Evolutionary conservation across 2,888 invertebrate species (phyloP).

Genomic region (Thalpophila matura): DNA sequence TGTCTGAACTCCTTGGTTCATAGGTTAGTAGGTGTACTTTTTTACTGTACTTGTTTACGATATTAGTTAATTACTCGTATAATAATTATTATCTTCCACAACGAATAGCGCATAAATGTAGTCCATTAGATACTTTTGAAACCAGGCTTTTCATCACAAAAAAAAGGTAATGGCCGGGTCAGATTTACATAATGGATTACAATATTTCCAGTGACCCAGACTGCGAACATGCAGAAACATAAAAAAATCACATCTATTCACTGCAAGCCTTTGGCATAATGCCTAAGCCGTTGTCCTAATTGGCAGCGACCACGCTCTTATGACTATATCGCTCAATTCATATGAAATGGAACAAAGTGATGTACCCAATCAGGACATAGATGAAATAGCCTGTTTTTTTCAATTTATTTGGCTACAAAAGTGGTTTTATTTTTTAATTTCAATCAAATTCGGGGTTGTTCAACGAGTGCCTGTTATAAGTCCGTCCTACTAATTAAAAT

Average conservation of each 20-base stretch:
- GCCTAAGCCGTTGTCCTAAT: slow-evolving; percentile 46
- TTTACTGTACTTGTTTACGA: no score
- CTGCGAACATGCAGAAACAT: slow-evolving; percentile 19
- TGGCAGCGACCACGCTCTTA: slow-evolving; percentile 35
- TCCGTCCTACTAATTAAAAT: slow-evolving; percentile 33
- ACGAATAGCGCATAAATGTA: no score
- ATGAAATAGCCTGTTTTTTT: slow-evolving; percentile 24
- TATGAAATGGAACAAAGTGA: slow-evolving; percentile 23
- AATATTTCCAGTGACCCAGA: slow-evolving; percentile 15
- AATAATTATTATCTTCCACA: no score
- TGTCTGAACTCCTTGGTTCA: no score
- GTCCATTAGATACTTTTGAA: no score
- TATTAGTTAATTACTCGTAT: no score
- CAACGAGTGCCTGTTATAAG: slow-evolving; percentile 1
- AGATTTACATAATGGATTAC: slow-evolving; percentile 21
- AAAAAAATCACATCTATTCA: slow-evolving; percentile 31
- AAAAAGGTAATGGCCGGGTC: neutral
- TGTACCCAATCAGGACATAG: slow-evolving; percentile 12
- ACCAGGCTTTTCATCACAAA: neutral
- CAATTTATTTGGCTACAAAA: slow-evolving; percentile 30
- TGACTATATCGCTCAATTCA: slow-evolving; percentile 34
- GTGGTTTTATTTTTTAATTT: slow-evolving; percentile 10
- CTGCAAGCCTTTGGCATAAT: slow-evolving; percentile 52
- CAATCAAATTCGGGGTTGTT: slow-evolving; percentile 26
- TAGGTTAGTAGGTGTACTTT: no score